A percentile compares a stretch with the other conserved stretches of the same genome.
Conservation (phyloP, 1,140 invertebrate species). For the Magallana angulata region DNA sequence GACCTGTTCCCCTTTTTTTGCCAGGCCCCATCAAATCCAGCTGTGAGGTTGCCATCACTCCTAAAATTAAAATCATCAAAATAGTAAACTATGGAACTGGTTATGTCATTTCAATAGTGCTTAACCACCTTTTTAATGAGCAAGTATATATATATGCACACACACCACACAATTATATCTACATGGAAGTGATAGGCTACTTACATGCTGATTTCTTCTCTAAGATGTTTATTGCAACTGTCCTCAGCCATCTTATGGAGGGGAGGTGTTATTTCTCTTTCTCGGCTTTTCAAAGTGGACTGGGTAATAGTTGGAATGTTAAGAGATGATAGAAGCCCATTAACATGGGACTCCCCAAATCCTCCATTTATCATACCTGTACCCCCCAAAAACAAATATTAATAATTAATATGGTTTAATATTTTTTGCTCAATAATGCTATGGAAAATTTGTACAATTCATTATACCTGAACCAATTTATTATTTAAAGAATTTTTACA, state of each 20-base stretch:
- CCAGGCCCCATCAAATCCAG: slow-evolving; percentile 38
- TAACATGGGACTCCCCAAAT: slow-evolving; percentile 22
- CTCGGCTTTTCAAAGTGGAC: not conserved
- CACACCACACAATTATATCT: not conserved
- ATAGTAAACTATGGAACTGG: not conserved
- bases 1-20: slow-evolving; percentile 37
- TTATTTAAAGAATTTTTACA: not conserved
- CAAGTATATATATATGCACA: not conserved
- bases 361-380: slow-evolving; percentile 42
- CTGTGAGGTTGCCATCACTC: slow-evolving; percentile 14
- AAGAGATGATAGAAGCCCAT: not conserved
- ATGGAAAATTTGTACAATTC: not conserved
- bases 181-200: not conserved
- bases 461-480: not conserved
- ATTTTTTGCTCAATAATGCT: not conserved
- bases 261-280: slow-evolving; percentile 13
- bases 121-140: no score
- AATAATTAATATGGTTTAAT: not conserved
- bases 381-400: not conserved
- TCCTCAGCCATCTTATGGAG: slow-evolving; percentile 7
- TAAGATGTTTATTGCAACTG: slow-evolving; percentile 10
- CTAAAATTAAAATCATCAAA: not conserved
- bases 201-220: slow-evolving; percentile 27
- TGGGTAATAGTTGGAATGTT: slow-evolving; percentile 27
- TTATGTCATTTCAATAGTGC: no score